Evolutionary conservation across 1,140 invertebrate species (phyloP).

Genomic region (Euschistus heros): DNA sequence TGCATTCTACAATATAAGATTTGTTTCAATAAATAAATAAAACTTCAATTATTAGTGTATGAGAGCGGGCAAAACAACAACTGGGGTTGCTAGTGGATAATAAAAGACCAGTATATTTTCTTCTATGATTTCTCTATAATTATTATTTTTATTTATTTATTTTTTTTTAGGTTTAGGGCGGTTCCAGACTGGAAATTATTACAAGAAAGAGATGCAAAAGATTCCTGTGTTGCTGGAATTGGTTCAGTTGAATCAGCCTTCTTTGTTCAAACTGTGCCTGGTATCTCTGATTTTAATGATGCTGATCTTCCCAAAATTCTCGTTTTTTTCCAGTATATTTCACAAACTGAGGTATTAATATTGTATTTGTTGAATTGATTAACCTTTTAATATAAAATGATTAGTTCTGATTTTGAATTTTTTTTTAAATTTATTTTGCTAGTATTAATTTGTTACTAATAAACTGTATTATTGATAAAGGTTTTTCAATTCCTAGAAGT

Average conservation of each 20-base stretch:
- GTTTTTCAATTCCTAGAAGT: too few species aligned
- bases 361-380: background rate
- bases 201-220: constrained; percentile 29
- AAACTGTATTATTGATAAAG: too few species aligned
- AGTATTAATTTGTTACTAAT: background rate
- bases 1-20: too few species aligned
- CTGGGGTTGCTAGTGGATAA: too few species aligned
- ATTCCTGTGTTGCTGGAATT: constrained; percentile 59
- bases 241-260: constrained; percentile 72
- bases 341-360: constrained; percentile 59
- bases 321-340: constrained; percentile 75
- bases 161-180: constrained; percentile 37
- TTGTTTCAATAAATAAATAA: too few species aligned
- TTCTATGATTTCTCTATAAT: too few species aligned
- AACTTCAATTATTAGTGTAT: too few species aligned
- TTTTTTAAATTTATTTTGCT: background rate
- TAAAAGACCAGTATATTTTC: too few species aligned
- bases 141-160: background rate
- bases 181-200: constrained; percentile 40
- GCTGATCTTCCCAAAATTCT: constrained; percentile 59
- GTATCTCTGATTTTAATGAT: constrained; percentile 50
- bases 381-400: background rate
- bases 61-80: too few species aligned
- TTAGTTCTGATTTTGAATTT: background rate
- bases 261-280: constrained; percentile 52